Evolutionary conservation across 2,797 vertebrate species (phyloP), one percentile per base, ranked within the genome.

Genomic region (Chaetophractus vellerosus): DNA sequence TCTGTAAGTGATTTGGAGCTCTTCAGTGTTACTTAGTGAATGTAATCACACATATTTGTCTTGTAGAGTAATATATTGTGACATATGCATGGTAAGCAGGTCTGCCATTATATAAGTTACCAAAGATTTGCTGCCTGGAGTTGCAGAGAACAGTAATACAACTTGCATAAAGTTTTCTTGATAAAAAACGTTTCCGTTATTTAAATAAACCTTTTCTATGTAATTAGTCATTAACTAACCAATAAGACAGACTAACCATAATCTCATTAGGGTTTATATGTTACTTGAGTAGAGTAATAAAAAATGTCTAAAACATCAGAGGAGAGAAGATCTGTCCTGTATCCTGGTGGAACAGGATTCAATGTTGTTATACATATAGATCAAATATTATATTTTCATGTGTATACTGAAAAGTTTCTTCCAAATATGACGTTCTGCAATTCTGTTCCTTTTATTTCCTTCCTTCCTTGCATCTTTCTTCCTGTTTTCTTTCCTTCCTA

Each of bases 31-130:
- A 92, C 41, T 86, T 57, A 23, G 71, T 95, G 93, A 91, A 92
- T 88, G 79, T 91, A 97, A 97, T 97, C 76, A 97, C 78, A 78
- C 26, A 15, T 33, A 96, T 97, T 97, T 96, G 41, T 97, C 96
- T 94, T 91, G 48, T 75, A 84, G 71, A 94, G 88, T 87, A 88
- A 96, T 92, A 92, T 68, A 59, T 94, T 79, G 79, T 92, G 63
- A 78, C 31, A 94, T 33, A 81, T 82, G 64, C 26, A 19, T 91
- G 18, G 72, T 93, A 96, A 97, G 75, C 33, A 95, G 38, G 68
- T 94, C 86, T 74, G 84, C 10, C 81, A 19, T 97, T 93, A 69
- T 71, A 92, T 79, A 96, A 96, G 93, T 96, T 93, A 78, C 68
- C 3, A 33, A 93, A 84, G 66, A 94, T 96, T 95, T 96, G 57